These are phyloP conservation scores for Sebastiscus albofasciatus DNA, from an alignment of 2,797 vertebrate species.

Conservation along the genomic window DNA sequence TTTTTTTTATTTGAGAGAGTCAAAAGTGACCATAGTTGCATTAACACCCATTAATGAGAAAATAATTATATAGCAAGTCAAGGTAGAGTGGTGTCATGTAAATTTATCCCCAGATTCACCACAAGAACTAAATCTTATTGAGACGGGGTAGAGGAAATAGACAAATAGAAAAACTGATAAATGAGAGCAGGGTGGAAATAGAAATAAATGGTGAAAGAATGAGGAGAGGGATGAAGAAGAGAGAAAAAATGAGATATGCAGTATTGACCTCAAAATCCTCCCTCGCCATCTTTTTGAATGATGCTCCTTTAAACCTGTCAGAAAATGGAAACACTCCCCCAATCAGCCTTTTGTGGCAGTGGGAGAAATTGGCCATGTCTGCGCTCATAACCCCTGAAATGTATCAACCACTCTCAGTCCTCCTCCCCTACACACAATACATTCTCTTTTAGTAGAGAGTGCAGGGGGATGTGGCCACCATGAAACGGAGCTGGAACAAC, in stretches of 20 bases:
- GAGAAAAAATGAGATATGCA: constrained; percentile 17
- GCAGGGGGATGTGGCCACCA: constrained; percentile 32
- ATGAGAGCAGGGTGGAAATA: background rate
- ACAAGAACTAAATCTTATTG: constrained; percentile 16
- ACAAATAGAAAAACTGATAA: constrained; percentile 14
- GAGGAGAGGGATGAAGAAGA: background rate
- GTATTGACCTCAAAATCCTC: constrained; percentile 55
- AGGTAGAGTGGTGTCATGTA: constrained; percentile 19
- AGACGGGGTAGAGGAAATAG: constrained; percentile 9
- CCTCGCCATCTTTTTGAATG: constrained; percentile 50
- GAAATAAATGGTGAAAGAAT: constrained; percentile 9
- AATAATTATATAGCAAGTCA: background rate
- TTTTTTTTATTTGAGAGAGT: too few relatives aligned
- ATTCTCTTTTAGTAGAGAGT: constrained; percentile 32
- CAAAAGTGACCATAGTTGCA: too few relatives aligned
- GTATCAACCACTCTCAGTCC: constrained; percentile 48
- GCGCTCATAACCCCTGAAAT: constrained; percentile 60
- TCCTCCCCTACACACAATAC: constrained; percentile 31
- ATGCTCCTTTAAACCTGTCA: constrained; percentile 59
- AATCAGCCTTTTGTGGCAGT: constrained; percentile 59
- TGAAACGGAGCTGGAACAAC: constrained; percentile 49
- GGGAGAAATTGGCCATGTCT: constrained; percentile 63
- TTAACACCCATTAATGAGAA: background rate
- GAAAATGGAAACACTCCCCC: constrained; percentile 59
- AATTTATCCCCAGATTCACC: constrained; percentile 35